These are phyloP conservation scores for Macquaria ambigua DNA, from an alignment of 2,113 vertebrate genomes.

Conservation along the genomic window DNA sequence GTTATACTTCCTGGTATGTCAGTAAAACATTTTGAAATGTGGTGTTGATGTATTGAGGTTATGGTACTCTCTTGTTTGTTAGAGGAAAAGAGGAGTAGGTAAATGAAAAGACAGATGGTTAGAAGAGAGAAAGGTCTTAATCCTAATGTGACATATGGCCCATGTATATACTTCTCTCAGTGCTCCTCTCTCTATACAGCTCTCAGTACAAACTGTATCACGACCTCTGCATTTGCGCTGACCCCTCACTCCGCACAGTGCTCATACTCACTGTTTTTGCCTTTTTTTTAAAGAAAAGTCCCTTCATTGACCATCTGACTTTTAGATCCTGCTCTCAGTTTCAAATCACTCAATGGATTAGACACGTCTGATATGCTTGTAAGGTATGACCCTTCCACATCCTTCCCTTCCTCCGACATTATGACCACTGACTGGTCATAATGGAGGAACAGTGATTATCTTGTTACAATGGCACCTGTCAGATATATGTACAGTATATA, in stretches of 20 bases:
- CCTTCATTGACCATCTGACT: not conserved
- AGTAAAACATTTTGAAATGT: not conserved
- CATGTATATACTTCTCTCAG: not conserved
- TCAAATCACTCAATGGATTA: conserved; percentile 12
- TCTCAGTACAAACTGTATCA: not conserved
- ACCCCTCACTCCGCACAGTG: not conserved
- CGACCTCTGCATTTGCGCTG: not conserved
- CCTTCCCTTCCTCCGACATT: not conserved
- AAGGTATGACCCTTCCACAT: not conserved
- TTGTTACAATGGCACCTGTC: no score
- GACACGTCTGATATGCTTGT: not conserved
- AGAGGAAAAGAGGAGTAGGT: conserved; percentile 15
- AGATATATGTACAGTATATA: no score
- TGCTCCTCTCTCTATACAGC: not conserved
- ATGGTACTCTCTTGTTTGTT: conserved; percentile 2
- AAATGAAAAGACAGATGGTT: conserved; percentile 64
- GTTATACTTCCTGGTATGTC: not conserved
- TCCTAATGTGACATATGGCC: conserved; percentile 63
- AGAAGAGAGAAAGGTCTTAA: conserved; percentile 60
- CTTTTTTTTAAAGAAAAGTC: not conserved
- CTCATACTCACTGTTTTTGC: not conserved
- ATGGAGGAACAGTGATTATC: no score
- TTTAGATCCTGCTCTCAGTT: not conserved
- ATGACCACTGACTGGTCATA: no score
- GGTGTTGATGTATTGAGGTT: conserved; percentile 6